phyloP scores from a whole-genome alignment of 2,888 invertebrate genomes.

The Noctua janthina region DNA sequence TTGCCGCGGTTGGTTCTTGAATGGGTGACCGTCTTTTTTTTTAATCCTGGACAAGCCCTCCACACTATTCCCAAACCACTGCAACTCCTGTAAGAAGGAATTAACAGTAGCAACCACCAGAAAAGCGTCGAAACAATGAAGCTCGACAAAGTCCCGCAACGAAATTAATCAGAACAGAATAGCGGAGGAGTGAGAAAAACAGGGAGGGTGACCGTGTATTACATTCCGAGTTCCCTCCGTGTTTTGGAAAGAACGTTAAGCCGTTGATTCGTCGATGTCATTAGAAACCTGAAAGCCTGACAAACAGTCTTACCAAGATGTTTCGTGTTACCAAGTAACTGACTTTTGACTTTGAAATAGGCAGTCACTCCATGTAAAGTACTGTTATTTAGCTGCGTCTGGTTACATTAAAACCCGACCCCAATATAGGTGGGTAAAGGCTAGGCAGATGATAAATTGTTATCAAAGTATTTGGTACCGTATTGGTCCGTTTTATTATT shows the following conservation, averaged over 20 bases:
- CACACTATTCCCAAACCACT: too few relatives aligned
- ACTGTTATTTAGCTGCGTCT: neutral
- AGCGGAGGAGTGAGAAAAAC: too few relatives aligned
- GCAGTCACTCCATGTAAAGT: neutral
- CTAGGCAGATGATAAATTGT: neutral
- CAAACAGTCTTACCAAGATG: neutral
- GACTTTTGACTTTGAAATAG: neutral
- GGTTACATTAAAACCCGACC: neutral
- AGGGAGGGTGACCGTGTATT: neutral
- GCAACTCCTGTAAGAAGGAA: too few relatives aligned
- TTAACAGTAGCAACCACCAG: too few relatives aligned
- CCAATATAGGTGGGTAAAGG: neutral
- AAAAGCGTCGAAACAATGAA: too few relatives aligned
- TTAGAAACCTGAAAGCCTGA: neutral
- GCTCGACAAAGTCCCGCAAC: too few relatives aligned
- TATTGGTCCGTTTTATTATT: neutral
- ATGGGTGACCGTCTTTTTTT: neutral
- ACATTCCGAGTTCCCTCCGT: neutral
- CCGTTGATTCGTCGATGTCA: neutral
- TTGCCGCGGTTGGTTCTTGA: neutral
- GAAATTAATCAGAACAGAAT: too few relatives aligned
- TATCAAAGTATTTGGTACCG: neutral
- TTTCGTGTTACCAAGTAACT: neutral
- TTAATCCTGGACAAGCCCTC: too few relatives aligned
- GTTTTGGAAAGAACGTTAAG: neutral